These are phyloP conservation scores for Myopa testacea DNA, from an alignment of 2,888 invertebrate species.

Conservation along the genomic window DNA sequence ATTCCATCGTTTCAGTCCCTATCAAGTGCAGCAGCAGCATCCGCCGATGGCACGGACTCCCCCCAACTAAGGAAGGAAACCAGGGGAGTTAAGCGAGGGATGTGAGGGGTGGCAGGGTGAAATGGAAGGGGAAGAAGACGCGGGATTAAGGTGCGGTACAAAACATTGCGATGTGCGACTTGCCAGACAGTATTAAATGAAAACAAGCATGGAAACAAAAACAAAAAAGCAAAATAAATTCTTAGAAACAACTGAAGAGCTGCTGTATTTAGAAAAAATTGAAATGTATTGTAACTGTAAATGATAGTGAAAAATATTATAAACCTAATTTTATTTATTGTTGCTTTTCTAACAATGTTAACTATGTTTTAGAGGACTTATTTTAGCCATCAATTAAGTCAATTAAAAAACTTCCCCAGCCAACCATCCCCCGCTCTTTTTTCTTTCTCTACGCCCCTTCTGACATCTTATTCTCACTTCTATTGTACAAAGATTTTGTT, in stretches of 20 bases:
- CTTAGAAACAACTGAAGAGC: no score
- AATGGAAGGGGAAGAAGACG: constrained; percentile 15
- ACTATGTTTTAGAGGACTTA: neutral
- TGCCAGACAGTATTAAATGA: constrained; percentile 42
- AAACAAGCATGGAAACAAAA: constrained; percentile 17
- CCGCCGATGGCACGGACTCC: constrained; percentile 61
- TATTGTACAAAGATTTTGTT: constrained; percentile 24
- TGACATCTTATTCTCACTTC: neutral
- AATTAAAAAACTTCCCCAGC: neutral
- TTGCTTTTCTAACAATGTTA: constrained; percentile 21
- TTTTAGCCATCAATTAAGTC: neutral
- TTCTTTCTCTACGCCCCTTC: neutral
- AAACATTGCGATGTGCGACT: neutral
- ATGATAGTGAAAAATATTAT: neutral
- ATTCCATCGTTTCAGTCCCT: constrained; percentile 66
- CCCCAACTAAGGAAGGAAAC: constrained; percentile 54
- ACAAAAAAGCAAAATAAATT: neutral
- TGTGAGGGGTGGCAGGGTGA: neutral
- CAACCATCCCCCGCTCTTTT: neutral
- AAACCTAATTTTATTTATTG: constrained; percentile 12
- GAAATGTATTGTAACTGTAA: neutral
- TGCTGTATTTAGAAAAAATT: neutral
- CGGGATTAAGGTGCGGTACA: neutral
- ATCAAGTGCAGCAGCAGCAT: constrained; percentile 58
- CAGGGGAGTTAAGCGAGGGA: no score